These are phyloP conservation scores for Cheilosia variabilis DNA, from an alignment of 2,888 invertebrate species.

Conservation along the genomic window DNA sequence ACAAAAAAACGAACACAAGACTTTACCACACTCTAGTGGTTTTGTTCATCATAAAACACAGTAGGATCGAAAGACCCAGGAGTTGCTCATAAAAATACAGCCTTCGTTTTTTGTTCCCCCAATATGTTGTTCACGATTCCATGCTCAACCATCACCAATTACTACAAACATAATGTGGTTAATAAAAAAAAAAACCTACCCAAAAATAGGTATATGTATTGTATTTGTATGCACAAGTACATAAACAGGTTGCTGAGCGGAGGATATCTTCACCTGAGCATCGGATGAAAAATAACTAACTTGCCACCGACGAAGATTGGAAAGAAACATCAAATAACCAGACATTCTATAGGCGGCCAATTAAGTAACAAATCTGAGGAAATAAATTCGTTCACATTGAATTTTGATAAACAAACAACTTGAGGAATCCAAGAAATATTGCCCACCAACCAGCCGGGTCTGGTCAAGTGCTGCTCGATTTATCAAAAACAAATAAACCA, in stretches of 20 bases:
- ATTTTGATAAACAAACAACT: constrained; percentile 60
- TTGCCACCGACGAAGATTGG: constrained; percentile 53
- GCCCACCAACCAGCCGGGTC: not conserved
- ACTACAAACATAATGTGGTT: constrained; percentile 67
- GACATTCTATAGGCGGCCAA: constrained; percentile 38
- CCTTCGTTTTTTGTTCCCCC: constrained; percentile 32
- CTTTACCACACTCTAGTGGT: constrained; percentile 68
- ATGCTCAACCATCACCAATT: constrained; percentile 60
- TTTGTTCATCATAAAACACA: constrained; percentile 21
- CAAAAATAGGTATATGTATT: not conserved
- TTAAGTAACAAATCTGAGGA: constrained; percentile 4
- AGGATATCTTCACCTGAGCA: constrained; percentile 39
- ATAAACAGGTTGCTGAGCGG: constrained; percentile 62
- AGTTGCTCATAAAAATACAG: constrained; percentile 49
- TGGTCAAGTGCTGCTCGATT: constrained; percentile 59
- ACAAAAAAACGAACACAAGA: constrained; percentile 35
- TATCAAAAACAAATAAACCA: constrained; percentile 62
- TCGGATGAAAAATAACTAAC: constrained; percentile 22
- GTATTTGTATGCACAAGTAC: not conserved
- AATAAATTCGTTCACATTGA: constrained; percentile 39
- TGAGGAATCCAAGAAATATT: constrained; percentile 34
- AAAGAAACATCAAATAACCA: constrained; percentile 23
- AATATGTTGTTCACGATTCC: constrained; percentile 51
- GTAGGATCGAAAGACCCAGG: constrained; percentile 52
- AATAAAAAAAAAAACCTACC: constrained; percentile 29